Evolutionary conservation across 2,888 invertebrate species (phyloP).

Genomic region (Pegoplata infirma): DNA sequence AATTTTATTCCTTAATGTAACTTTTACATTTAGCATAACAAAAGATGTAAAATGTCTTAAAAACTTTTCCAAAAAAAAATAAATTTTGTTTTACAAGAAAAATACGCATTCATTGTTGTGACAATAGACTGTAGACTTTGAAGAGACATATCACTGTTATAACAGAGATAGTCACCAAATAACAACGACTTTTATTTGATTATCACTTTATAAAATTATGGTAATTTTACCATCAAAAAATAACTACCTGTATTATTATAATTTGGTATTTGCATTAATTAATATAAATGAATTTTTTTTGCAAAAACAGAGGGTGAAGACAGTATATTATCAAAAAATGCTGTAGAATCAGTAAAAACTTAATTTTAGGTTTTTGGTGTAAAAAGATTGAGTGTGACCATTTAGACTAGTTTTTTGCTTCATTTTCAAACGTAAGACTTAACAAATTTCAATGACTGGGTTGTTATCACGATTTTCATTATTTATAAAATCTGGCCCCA

Average conservation of each 20-base stretch:
- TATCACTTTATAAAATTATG: neutral
- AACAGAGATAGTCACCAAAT: slow-evolving; percentile 24
- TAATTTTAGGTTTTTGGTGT: too few relatives aligned
- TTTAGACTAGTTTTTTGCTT: too few relatives aligned
- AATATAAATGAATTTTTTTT: slow-evolving; percentile 84
- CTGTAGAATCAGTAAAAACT: too few relatives aligned
- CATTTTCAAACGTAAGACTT: too few relatives aligned
- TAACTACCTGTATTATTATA: slow-evolving; percentile 7
- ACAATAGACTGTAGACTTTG: neutral
- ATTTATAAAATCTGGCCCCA: too few relatives aligned
- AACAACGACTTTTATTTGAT: too few relatives aligned
- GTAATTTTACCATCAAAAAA: neutral
- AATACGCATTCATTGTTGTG: neutral
- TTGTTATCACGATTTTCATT: too few relatives aligned
- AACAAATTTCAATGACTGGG: too few relatives aligned
- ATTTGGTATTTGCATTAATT: slow-evolving; percentile 10
- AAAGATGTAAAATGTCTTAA: slow-evolving; percentile 21
- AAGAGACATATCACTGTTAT: slow-evolving; percentile 3
- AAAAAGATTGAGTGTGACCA: too few relatives aligned
- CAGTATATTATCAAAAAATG: too few relatives aligned
- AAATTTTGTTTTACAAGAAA: slow-evolving; percentile 6
- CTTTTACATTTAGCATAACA: slow-evolving; percentile 45
- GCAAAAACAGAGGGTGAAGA: neutral
- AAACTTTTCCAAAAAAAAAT: slow-evolving; percentile 7
- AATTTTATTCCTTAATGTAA: slow-evolving; percentile 27